A percentile compares a stretch with the other conserved stretches of the same genome.
These are phyloP conservation scores for Stichopus horrens DNA, from an alignment of 53 echinoderm and acorn worm species.

Conservation along the genomic window DNA sequence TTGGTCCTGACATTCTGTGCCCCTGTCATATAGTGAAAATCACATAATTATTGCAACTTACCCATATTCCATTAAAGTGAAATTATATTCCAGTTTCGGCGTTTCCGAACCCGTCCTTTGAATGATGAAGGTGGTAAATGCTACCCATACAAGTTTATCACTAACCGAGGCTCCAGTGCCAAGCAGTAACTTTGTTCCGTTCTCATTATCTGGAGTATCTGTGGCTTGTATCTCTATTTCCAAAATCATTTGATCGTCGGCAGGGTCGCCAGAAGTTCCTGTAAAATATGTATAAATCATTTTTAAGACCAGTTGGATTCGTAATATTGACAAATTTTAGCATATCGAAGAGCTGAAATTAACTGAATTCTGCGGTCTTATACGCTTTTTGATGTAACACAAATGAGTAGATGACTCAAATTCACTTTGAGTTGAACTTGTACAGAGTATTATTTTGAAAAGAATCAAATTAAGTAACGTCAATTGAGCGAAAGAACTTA, in stretches of 20 bases:
- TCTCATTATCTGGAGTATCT: slow-evolving; percentile 45
- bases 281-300: background rate
- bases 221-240: slow-evolving; percentile 58
- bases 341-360: too few relatives aligned
- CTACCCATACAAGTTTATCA: slow-evolving; percentile 53
- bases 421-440: too few relatives aligned
- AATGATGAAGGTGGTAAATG: slow-evolving; percentile 41
- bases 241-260: slow-evolving; percentile 50
- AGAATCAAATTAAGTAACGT: background rate
- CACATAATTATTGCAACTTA: background rate
- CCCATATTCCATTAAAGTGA: background rate
- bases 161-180: slow-evolving; percentile 43
- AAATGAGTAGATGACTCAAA: background rate
- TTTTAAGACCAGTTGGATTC: too few relatives aligned
- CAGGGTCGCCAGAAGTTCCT: slow-evolving; percentile 13
- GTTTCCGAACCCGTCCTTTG: slow-evolving; percentile 53
- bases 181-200: slow-evolving; percentile 39
- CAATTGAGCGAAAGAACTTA: slow-evolving; percentile 19
- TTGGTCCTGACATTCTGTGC: too few relatives aligned
- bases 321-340: too few relatives aligned
- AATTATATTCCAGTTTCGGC: slow-evolving; percentile 34
- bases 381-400: too few relatives aligned
- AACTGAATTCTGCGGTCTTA: too few relatives aligned
- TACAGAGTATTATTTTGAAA: too few relatives aligned
- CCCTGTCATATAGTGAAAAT: too few relatives aligned